phyloP scores from a whole-genome alignment of 2,113 vertebrate species.

The Lasiurus borealis region DNA sequence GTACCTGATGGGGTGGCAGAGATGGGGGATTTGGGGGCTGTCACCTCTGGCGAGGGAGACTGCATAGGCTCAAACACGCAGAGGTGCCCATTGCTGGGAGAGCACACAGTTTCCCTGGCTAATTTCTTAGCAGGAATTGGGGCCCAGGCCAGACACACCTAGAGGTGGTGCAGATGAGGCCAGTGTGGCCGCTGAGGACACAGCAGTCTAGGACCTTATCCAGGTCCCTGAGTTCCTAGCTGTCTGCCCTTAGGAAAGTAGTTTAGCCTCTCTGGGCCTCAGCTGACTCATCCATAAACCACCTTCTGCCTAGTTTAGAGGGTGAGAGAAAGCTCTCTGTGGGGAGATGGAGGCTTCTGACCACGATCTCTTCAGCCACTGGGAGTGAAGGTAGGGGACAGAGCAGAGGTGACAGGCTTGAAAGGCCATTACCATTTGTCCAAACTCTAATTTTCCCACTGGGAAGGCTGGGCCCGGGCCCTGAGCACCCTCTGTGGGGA shows the following conservation, averaged over 20 bases:
- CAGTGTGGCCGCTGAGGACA: not conserved
- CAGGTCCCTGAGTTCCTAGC: not conserved
- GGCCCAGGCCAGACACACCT: not conserved
- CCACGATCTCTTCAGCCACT: not conserved
- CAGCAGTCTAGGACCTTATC: not conserved
- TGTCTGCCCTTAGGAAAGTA: not conserved
- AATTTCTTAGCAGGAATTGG: not conserved
- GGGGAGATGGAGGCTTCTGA: not conserved
- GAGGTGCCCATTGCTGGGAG: not conserved
- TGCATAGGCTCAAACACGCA: not conserved
- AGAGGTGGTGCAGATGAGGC: not conserved
- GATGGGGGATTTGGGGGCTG: not conserved
- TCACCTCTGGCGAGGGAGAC: not conserved
- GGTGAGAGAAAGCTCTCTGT: not conserved
- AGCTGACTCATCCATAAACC: not conserved
- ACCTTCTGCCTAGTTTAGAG: not conserved
- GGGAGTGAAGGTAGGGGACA: not conserved
- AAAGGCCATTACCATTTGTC: not conserved
- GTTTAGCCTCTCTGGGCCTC: conserved; percentile 36
- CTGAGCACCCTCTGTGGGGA: not conserved
- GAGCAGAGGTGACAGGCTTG: not conserved
- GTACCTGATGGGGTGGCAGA: not conserved
- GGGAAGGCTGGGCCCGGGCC: not conserved
- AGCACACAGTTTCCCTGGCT: not conserved
- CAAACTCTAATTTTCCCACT: not conserved